phyloP scores from a whole-genome alignment of 2,797 vertebrate species.

The Epinephelus coioides region DNA sequence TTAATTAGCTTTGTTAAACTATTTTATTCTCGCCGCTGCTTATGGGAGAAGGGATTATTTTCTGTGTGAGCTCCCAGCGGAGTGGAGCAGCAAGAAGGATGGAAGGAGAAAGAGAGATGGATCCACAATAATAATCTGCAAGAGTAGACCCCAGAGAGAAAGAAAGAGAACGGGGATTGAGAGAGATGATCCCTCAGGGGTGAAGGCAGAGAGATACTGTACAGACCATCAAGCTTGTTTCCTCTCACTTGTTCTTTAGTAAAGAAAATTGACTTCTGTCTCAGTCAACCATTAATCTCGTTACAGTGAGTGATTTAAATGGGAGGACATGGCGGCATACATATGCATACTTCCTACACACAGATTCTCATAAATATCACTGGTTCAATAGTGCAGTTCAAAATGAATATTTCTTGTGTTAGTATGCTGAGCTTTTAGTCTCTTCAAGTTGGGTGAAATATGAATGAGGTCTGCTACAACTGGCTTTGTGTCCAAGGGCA shows the following conservation, averaged over 20 bases:
- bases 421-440: neutral
- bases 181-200: conserved; percentile 63
- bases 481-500: conserved; percentile 25
- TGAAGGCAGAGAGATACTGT: conserved; percentile 55
- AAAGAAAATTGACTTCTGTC: conserved; percentile 65
- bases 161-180: conserved; percentile 39
- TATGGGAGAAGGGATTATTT: conserved; percentile 61
- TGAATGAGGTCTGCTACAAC: conserved; percentile 32
- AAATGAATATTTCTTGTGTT: conserved; percentile 28
- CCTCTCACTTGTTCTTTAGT: conserved; percentile 63
- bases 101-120: conserved; percentile 43
- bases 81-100: conserved; percentile 37
- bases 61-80: conserved; percentile 46
- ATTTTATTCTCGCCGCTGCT: conserved; percentile 51
- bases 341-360: conserved; percentile 39
- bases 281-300: conserved; percentile 65
- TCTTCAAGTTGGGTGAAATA: conserved; percentile 23
- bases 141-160: conserved; percentile 49
- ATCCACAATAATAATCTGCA: conserved; percentile 69
- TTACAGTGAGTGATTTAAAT: conserved; percentile 46
- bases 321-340: conserved; percentile 22
- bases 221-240: conserved; percentile 67
- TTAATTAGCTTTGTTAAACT: conserved; percentile 71
- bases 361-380: conserved; percentile 8
- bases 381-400: conserved; percentile 13